Evolutionary conservation across 1,140 invertebrate genomes (phyloP).

Genomic region (Panulirus ornatus): DNA sequence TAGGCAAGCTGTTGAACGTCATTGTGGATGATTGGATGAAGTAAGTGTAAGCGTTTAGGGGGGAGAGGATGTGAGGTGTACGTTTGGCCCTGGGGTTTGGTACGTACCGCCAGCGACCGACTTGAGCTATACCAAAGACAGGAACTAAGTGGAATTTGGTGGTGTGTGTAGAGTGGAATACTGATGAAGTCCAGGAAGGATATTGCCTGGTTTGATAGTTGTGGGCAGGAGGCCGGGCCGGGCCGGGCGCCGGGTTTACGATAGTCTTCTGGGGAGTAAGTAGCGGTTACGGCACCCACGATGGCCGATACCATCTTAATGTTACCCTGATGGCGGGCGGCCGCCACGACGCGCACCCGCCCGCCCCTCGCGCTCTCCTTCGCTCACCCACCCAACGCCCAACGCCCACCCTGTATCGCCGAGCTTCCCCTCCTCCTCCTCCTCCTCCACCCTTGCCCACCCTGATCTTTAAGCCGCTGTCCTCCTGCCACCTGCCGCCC

Average conservation of each 20-base stretch:
- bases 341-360: not conserved
- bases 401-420: no score
- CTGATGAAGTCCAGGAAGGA: constrained; percentile 13
- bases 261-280: constrained; percentile 14
- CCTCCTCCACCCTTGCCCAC: not conserved
- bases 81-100: not conserved
- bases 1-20: no score
- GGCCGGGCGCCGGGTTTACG: not conserved
- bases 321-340: not conserved
- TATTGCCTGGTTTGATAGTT: not conserved
- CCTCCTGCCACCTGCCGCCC: no score
- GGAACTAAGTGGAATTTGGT: constrained; percentile 19
- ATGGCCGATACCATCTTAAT: constrained; percentile 11
- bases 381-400: not conserved
- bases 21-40: no score
- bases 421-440: not conserved
- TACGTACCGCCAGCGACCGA: no score
- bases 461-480: no score
- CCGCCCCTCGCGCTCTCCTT: not conserved
- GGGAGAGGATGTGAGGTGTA: not conserved
- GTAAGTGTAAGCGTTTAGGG: not conserved
- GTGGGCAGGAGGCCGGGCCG: not conserved
- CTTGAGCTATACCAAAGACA: constrained; percentile 1
- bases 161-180: constrained; percentile 10
- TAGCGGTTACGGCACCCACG: not conserved